Percentiles rank a stretch among this genome's conserved stretches.
These are phyloP conservation scores for Tursiops truncatus DNA, from an alignment of 2,113 vertebrate genomes.

Conservation along the genomic window DNA sequence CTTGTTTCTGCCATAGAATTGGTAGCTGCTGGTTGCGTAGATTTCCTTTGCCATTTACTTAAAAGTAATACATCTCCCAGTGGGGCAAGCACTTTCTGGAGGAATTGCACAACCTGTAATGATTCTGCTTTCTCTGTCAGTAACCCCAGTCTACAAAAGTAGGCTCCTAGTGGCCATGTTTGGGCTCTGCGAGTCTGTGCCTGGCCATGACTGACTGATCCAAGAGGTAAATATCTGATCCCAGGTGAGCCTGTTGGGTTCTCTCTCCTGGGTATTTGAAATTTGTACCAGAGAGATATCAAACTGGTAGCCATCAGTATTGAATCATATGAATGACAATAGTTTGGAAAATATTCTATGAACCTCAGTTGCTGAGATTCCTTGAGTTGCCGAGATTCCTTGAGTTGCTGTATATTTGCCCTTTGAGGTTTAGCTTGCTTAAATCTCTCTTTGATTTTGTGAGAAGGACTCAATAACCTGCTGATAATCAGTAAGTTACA, in stretches of 20 bases:
- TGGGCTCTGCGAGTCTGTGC: background rate
- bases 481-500: background rate
- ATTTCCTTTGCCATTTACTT: constrained; percentile 25
- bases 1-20: background rate
- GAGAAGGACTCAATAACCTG: background rate
- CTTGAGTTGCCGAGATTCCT: background rate
- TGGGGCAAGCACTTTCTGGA: background rate
- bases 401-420: background rate
- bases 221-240: background rate
- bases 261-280: background rate
- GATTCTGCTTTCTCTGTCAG: background rate
- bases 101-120: background rate
- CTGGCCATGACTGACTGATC: background rate
- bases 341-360: background rate
- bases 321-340: background rate
- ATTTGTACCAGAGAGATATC: background rate
- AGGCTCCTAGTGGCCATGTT: background rate
- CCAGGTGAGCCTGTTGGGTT: background rate
- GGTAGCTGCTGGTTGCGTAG: background rate
- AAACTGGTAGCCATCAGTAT: background rate
- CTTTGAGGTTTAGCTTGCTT: background rate
- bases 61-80: background rate
- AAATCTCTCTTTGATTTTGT: background rate
- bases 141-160: background rate
- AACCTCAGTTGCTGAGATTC: background rate